Base-by-base conservation (phyloP, 2,888 invertebrate species). In the Phyto melanocephala region DNA sequence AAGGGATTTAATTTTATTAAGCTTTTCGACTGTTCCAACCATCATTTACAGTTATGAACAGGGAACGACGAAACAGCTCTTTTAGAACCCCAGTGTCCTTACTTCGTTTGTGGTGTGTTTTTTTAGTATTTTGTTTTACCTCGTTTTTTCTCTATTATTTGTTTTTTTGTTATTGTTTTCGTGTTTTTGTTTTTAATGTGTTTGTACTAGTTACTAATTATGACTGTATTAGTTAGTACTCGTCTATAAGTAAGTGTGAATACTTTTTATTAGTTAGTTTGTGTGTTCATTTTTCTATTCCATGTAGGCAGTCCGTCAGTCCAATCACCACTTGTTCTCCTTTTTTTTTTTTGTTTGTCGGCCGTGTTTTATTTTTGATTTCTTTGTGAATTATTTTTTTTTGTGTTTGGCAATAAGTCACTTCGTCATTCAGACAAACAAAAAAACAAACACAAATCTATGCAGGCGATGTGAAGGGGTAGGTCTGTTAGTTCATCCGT, bases 401-500 rank as follows among this genome's bases (percentile, higher is more conserved):
- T 80, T 71, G 15, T 77, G 11, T 72, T 76, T 78, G 67, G 28
- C 78, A 71, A 81, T 81, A 81, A 81, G 68, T 84, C 76, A 68
- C 60, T 70, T 63, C 74, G 58, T 35, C 79, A 71, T 80, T 3
- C 10, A 42, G 37, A 24, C 56, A 65, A 45, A 63, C n/a, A 3
- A 28, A 28, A 28, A 6, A 28, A 28, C 63, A 56, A 35, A 45
- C 28, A 74, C 10, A 50, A 1, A 22, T 15, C 7, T 13, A 72
- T 13, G 22, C 20, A 56, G 20, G 15, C 22, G 20, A 45, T 63
- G n/a, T n/a, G 20, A 7, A 15, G n/a, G 33, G 22, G 20, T 33
- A 45, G 13, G 70, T 81, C 50, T 56, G 22, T 81, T 45, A 52
- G 22, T 82, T 56, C 65, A 52, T 80, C 56, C 60, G 37, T 72